Evolutionary conservation across 2,113 vertebrate genomes (phyloP).

Genomic region (Dasypus novemcinctus): DNA sequence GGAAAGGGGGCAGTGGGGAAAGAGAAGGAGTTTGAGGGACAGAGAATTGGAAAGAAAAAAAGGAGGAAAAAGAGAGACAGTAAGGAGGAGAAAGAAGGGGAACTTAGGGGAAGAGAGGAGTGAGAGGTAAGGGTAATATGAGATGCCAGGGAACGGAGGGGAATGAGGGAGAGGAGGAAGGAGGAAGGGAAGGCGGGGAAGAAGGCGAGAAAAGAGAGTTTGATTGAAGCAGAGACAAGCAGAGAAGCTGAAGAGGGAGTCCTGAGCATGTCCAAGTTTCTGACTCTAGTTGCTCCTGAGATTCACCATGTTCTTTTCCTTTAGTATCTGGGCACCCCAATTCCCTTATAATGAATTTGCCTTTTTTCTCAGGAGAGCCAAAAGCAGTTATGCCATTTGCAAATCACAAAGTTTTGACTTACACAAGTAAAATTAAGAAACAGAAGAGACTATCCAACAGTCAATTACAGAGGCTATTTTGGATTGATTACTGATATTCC

Average conservation of each 20-base stretch:
- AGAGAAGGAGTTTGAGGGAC: not conserved
- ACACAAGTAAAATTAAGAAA: slow-evolving; percentile 2
- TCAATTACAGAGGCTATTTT: not conserved
- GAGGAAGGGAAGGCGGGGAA: too few species aligned
- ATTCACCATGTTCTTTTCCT: not conserved
- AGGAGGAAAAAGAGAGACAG: too few species aligned
- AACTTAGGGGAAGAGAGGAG: not conserved
- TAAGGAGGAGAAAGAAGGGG: not conserved
- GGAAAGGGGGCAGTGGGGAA: not conserved
- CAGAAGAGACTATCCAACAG: not conserved
- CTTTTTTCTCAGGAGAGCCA: not conserved
- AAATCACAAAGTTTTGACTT: not conserved
- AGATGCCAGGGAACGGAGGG: too few species aligned
- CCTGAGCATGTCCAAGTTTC: not conserved
- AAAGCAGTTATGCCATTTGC: not conserved
- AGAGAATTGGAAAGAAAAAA: not conserved
- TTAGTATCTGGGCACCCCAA: not conserved
- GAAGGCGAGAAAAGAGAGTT: not conserved
- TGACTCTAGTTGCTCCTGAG: not conserved
- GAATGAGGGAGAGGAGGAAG: not conserved
- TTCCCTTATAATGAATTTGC: not conserved
- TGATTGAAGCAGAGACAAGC: not conserved
- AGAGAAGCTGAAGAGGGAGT: not conserved
- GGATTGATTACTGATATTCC: not conserved
- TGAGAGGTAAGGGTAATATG: not conserved